Base-by-base conservation (phyloP, 2,113 vertebrate species). In the Corythornis vintsioides region DNA sequence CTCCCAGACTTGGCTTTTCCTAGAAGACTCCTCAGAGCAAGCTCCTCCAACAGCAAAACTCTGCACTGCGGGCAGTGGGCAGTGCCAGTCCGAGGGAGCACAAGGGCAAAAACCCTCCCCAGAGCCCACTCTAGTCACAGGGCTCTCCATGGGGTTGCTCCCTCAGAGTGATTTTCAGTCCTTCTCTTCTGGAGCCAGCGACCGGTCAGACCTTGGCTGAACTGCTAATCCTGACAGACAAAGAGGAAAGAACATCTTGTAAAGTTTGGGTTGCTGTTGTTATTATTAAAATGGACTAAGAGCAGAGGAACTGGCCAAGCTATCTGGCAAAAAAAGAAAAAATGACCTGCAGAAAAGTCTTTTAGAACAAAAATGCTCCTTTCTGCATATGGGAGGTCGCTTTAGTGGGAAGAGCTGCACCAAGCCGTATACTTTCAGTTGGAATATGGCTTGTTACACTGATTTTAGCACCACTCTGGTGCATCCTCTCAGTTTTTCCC, bases 201-300 rank as follows among this genome's bases (percentile, higher is more conserved):
- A 64, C 90, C 78, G 2, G 89, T 60, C 95, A 95, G 96, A 92
- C 94, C 94, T 96, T 96, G 94, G 92, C 94, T 89, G 91, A 96
- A 93, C 95, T 85, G 76, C n/a, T 95, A 89, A 96, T 93, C 91
- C 91, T 96, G 81, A 64, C 89, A 96, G 92, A 96, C 96, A 94
- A 93, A 94, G 85, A 95, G 71, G 89, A 96, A 96, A 96, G 96
- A 95, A 95, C 94, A 96, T 96, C 96, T 95, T 95, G 91, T 95
- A 94, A 96, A 96, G 94, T 96, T 96, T 95, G 85, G 85, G 85
- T 91, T 95, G 94, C 95, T 92, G 95, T 89, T 96, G 91, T 95
- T 94, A 61, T 93, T 96, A 92, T 96, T 95, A 94, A 89, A 83
- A 83, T 0, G 84, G 94, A 83, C 89, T 60, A 13, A 95, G 92